These are phyloP conservation scores for Rhimphoctona megacephalus DNA, from an alignment of 2,888 invertebrate genomes.

Conservation along the genomic window DNA sequence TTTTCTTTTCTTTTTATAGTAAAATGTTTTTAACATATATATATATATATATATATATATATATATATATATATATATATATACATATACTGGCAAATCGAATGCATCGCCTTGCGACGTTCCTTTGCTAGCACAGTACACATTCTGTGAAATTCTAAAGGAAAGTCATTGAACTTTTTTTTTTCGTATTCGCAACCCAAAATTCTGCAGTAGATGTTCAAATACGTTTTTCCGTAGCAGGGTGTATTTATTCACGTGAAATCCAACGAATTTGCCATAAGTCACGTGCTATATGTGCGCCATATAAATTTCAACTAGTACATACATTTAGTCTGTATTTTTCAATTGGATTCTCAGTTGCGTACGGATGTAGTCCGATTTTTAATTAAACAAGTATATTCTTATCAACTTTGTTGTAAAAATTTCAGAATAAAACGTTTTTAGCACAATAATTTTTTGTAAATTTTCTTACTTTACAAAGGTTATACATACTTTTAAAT, in stretches of 20 bases:
- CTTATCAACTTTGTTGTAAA: no score
- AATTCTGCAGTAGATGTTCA: constrained; percentile 8
- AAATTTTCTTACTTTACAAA: no score
- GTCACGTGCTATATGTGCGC: constrained; percentile 26
- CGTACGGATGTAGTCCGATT: neutral
- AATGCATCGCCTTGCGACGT: constrained; percentile 55
- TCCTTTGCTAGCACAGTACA: constrained; percentile 10
- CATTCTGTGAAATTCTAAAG: neutral
- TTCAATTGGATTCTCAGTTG: neutral
- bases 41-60: constrained; percentile 46
- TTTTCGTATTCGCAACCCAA: constrained; percentile 25
- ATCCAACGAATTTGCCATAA: constrained; percentile 14
- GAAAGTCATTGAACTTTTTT: constrained; percentile 15
- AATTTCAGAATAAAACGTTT: no score
- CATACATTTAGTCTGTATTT: neutral
- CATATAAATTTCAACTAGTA: constrained; percentile 2
- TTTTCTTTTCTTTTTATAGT: no score
- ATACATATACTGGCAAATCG: constrained; percentile 61
- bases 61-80: constrained; percentile 48
- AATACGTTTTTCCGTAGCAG: constrained; percentile 37
- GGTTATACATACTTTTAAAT: no score
- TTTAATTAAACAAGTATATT: neutral
- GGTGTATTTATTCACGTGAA: constrained; percentile 2
- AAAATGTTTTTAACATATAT: constrained; percentile 24
- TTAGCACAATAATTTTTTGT: no score